Evolutionary conservation across 2,888 invertebrate species (phyloP).

Genomic region (Icerya purchasi): DNA sequence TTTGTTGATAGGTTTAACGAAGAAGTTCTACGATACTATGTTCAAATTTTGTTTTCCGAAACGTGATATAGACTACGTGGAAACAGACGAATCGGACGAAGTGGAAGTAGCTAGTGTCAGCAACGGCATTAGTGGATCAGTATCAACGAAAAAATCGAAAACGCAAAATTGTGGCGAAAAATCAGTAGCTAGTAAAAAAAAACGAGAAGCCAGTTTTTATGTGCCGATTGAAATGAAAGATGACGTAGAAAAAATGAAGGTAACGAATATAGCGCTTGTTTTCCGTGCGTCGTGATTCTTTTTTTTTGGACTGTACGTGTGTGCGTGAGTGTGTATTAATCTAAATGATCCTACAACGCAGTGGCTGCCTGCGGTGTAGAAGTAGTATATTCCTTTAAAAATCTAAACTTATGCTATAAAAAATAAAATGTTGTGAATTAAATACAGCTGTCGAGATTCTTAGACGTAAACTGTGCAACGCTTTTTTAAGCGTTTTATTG

Average conservation of each 20-base stretch:
- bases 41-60: constrained; percentile 94
- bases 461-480: too few relatives aligned
- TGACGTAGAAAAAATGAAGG: constrained; percentile 95
- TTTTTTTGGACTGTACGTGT: too few relatives aligned
- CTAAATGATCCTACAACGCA: too few relatives aligned
- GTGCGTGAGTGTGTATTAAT: too few relatives aligned
- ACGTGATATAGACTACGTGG: constrained; percentile 64
- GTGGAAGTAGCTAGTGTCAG: constrained; percentile 22
- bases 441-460: too few relatives aligned
- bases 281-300: too few relatives aligned
- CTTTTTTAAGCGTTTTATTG: too few relatives aligned
- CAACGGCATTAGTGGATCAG: constrained; percentile 4
- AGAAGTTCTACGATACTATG: constrained; percentile 93
- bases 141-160: neutral
- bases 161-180: constrained; percentile 11
- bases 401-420: too few relatives aligned
- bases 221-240: constrained; percentile 68
- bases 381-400: too few relatives aligned
- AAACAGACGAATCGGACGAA: constrained; percentile 41
- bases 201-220: constrained; percentile 73
- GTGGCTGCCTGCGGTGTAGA: too few relatives aligned
- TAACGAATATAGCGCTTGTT: too few relatives aligned
- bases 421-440: too few relatives aligned
- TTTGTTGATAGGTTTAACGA: constrained; percentile 53
- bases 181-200: constrained; percentile 26